These are phyloP conservation scores for Lethrus apterus DNA, from an alignment of 1,140 invertebrate genomes.

Conservation along the genomic window DNA sequence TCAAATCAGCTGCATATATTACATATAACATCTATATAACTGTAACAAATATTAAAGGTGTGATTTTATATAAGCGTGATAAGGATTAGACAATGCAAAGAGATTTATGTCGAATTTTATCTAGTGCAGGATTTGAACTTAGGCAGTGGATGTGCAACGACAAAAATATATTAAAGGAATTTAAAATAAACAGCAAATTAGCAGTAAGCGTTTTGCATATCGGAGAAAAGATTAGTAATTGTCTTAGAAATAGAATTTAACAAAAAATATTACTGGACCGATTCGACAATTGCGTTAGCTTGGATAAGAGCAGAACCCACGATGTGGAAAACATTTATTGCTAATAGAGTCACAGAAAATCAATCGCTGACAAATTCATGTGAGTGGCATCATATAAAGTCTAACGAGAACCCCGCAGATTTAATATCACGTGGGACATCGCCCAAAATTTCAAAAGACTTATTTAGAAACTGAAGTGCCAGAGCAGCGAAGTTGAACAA, in stretches of 20 bases:
- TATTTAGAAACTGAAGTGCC: not conserved
- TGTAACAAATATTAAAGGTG: too few species aligned
- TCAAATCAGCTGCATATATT: too few species aligned
- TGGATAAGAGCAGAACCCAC: slow-evolving; percentile 23
- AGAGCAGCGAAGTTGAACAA: not conserved
- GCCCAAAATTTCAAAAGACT: not conserved
- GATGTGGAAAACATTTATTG: slow-evolving; percentile 32
- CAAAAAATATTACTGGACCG: slow-evolving; percentile 34
- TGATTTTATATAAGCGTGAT: too few species aligned
- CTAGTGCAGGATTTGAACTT: slow-evolving; percentile 1
- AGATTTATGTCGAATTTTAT: slow-evolving; percentile 15
- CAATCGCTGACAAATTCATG: slow-evolving; percentile 26
- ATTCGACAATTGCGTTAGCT: slow-evolving; percentile 40
- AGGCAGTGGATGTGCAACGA: slow-evolving; percentile 16
- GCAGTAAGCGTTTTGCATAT: not conserved
- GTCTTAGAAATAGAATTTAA: slow-evolving; percentile 10
- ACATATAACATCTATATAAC: too few species aligned
- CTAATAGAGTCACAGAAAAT: slow-evolving; percentile 36
- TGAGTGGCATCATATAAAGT: slow-evolving; percentile 35
- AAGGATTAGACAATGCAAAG: too few species aligned
- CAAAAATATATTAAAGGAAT: not conserved
- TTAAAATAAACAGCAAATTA: not conserved
- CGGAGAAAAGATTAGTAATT: not conserved
- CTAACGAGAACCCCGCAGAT: slow-evolving; percentile 40
- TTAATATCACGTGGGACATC: slow-evolving; percentile 37